A percentile compares a stretch with the other conserved stretches of the same genome.
These are phyloP conservation scores for Tyto alba DNA, from an alignment of 2,113 vertebrate genomes.

Conservation along the genomic window DNA sequence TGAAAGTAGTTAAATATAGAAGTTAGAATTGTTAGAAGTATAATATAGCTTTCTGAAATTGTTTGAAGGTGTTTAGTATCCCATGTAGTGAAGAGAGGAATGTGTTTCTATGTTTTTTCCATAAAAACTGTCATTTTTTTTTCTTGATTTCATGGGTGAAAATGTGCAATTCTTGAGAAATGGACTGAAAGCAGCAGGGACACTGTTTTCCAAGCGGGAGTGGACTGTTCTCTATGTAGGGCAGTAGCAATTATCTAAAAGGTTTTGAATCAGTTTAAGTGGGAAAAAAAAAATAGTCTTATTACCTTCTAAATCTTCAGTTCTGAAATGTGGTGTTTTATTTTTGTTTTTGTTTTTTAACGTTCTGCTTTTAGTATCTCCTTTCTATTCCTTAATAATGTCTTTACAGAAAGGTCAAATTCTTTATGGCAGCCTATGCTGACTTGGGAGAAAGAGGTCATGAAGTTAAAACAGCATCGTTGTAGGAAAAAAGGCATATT, in stretches of 20 bases:
- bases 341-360: no score
- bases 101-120: neutral
- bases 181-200: neutral
- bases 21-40: neutral
- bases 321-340: neutral
- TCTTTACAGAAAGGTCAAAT: neutral
- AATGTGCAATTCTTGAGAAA: neutral
- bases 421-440: neutral
- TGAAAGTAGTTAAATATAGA: neutral
- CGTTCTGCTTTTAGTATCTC: neutral
- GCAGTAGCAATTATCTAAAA: neutral
- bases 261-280: neutral
- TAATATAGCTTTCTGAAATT: neutral
- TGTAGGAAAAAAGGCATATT: neutral
- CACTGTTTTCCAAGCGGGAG: neutral
- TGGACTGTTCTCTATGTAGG: neutral
- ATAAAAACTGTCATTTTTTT: neutral
- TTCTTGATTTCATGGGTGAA: neutral
- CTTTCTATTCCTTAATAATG: neutral
- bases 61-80: neutral
- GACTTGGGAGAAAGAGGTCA: neutral
- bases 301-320: neutral
- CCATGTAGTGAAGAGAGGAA: accelerated
- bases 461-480: neutral
- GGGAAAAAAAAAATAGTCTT: neutral